phyloP scores from a whole-genome alignment of 2,113 vertebrate species.

The Odocoileus virginianus region DNA sequence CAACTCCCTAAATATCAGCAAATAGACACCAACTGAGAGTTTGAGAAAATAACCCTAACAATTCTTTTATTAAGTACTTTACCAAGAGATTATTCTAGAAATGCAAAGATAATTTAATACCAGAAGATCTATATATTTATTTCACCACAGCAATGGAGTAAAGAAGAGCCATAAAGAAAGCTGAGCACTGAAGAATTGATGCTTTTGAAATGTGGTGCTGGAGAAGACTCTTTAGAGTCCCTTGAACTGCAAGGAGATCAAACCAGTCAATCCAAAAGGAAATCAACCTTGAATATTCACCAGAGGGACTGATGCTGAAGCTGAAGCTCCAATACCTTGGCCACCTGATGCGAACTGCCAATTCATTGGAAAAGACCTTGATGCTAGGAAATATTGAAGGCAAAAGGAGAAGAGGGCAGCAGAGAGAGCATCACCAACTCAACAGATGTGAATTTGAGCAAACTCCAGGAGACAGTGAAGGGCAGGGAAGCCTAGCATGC shows the following conservation, averaged over 20 bases:
- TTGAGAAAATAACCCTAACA: background rate
- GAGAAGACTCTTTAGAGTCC: background rate
- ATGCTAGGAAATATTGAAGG: background rate
- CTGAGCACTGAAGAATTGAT: background rate
- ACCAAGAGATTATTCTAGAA: background rate
- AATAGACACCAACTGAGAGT: background rate
- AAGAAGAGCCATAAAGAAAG: background rate
- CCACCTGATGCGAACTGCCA: background rate
- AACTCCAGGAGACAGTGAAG: background rate
- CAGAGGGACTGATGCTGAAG: background rate
- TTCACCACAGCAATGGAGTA: background rate
- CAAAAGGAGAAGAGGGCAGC: background rate
- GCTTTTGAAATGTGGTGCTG: background rate
- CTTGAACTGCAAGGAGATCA: background rate
- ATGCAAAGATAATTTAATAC: background rate
- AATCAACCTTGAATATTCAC: background rate
- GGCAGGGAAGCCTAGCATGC: background rate
- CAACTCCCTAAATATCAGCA: background rate
- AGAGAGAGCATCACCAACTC: background rate
- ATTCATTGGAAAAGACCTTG: background rate
- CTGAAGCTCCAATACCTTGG: background rate
- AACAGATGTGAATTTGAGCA: background rate
- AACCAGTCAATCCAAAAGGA: background rate
- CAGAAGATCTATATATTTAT: background rate
- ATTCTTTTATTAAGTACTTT: background rate